A percentile compares a stretch with the other conserved stretches of the same genome.
phyloP scores from a whole-genome alignment of 2,888 invertebrate species.

The Nephrocerus scutellatus region DNA sequence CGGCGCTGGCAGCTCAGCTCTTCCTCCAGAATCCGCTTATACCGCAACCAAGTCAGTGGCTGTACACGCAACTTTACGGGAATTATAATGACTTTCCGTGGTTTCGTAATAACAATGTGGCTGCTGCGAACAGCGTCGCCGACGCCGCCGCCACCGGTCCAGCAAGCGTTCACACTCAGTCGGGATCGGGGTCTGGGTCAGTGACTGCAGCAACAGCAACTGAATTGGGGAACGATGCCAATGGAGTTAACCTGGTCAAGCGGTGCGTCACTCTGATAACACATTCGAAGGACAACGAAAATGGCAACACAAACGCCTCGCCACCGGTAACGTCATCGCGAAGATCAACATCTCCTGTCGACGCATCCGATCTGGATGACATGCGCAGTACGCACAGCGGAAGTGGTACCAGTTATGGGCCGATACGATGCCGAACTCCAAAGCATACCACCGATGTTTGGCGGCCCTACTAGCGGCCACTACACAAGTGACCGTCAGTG shows the following conservation, averaged over 20 bases:
- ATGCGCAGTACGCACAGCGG: slow-evolving; percentile 35
- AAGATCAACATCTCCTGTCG: slow-evolving; percentile 54
- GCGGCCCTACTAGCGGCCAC: slow-evolving; percentile 62
- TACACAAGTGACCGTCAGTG: slow-evolving; percentile 7
- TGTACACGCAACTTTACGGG: slow-evolving; percentile 69
- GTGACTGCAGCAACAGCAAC: slow-evolving; percentile 11
- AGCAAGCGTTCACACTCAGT: slow-evolving; percentile 1
- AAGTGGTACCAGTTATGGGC: slow-evolving; percentile 31
- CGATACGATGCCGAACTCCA: slow-evolving; percentile 46
- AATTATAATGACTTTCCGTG: slow-evolving; percentile 61
- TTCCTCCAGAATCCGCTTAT: slow-evolving; percentile 68
- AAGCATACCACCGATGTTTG: slow-evolving; percentile 64
- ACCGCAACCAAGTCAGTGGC: slow-evolving; percentile 71
- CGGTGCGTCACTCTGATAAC: slow-evolving; percentile 42
- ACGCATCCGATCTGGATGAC: slow-evolving; percentile 41
- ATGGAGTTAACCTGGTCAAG: slow-evolving; percentile 44
- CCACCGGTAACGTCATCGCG: slow-evolving; percentile 48
- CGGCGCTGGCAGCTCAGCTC: slow-evolving; percentile 61
- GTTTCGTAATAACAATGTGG: slow-evolving; percentile 51
- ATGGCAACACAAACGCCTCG: slow-evolving; percentile 44
- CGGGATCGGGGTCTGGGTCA: slow-evolving; percentile 5
- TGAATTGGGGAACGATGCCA: slow-evolving; percentile 22
- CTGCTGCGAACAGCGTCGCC: slow-evolving; percentile 25
- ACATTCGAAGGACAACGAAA: slow-evolving; percentile 41
- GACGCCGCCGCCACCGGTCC: slow-evolving; percentile 21